A percentile compares a stretch with the other conserved stretches of the same genome.
phyloP scores from a whole-genome alignment of 2,888 invertebrate genomes.

The Epinotia brunnichana region DNA sequence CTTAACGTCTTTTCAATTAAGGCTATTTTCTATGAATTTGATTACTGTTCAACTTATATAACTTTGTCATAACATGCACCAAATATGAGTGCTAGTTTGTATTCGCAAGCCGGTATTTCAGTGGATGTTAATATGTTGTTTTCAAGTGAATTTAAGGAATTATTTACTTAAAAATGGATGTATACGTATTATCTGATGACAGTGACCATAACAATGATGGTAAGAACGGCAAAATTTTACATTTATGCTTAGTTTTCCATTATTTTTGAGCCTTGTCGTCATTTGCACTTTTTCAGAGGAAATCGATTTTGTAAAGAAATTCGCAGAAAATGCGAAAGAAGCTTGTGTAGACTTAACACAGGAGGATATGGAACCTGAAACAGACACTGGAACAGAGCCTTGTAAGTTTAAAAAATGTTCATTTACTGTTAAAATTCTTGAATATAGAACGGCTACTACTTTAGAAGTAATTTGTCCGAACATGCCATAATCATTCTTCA shows the following conservation, averaged over 20 bases:
- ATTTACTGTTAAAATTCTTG: not conserved
- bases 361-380: conserved; percentile 25
- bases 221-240: not conserved
- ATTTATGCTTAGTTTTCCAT: not conserved
- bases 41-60: too few relatives aligned
- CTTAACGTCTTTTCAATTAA: fast-evolving
- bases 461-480: too few relatives aligned
- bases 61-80: not conserved
- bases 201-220: conserved; percentile 26
- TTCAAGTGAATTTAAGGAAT: not conserved
- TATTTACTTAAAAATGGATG: conserved; percentile 23
- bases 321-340: conserved; percentile 11
- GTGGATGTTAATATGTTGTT: not conserved
- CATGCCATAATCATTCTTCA: too few relatives aligned
- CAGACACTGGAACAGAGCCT: conserved; percentile 21
- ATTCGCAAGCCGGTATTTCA: not conserved
- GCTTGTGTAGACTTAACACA: conserved; percentile 40
- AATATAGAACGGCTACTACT: not conserved
- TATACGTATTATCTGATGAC: conserved; percentile 36
- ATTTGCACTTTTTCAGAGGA: conserved; percentile 18
- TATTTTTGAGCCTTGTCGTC: not conserved
- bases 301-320: conserved; percentile 9
- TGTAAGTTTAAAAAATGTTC: conserved; percentile 4
- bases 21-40: not conserved
- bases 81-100: not conserved